Base-by-base conservation (phyloP, 2,113 vertebrate species). In the Panthera tigris region DNA sequence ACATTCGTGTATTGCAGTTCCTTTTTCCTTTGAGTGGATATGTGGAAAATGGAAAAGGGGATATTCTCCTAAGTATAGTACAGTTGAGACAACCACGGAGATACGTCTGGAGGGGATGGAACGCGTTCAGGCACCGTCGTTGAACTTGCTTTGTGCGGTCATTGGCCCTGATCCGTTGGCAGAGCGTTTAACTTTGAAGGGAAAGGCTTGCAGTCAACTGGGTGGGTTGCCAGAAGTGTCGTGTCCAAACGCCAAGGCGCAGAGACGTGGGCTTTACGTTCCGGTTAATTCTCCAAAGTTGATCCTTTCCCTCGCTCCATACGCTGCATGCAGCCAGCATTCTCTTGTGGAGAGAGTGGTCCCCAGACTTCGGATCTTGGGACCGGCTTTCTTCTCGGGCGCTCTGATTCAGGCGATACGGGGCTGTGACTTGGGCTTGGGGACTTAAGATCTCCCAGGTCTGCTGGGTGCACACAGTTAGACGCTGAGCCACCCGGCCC, bases 231-330 rank as follows among this genome's bases (percentile, higher is more conserved):
- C 31, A 31, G 31, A 15, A 33, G 31, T 13, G 2, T 68, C 2
- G 45, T 29, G 41, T 50, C 76, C 31, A 18, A 50, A 79, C 29
- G 7, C 45, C 21, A 27, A 33, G 29, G 8, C 16, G 9, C 31
- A 36, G 18, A 33, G 41, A 50, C 18, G 29, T 33, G 45, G 50
- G 33, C 19, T 36, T 23, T 45, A 55, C 31, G 3, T 21, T 31
- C 15, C 50, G 3, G 5, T 55, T 6, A 33, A 7, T 14, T n/a
- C 50, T 25, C 50, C 21, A 6, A 13, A 14, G 33, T 1, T 1
- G 19, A 6, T 23, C 78, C 33, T 36, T 39, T 18, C n/a, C 18
- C 19, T 6, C 48, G 12, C 31, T 19, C 12, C 12, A 11, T 14
- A 74, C 12, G 3, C 25, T 45, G 73, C 12, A 6, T 74, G 36